phyloP scores from a whole-genome alignment of 2,797 vertebrate species.

The Anabacerthia variegaticeps region DNA sequence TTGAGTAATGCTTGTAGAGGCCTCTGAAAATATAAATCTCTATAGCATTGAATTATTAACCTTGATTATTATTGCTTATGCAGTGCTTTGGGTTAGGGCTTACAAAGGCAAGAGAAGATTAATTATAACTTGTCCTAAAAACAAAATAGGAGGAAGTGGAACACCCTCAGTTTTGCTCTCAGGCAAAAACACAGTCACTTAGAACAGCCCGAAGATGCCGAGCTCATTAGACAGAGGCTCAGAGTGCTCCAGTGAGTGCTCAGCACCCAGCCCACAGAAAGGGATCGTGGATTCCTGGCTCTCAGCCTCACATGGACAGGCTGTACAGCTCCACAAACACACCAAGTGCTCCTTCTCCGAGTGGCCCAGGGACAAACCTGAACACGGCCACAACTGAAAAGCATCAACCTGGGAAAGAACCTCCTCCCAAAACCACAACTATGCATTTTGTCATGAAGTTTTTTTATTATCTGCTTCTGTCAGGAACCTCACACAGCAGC shows the following conservation, averaged over 20 bases:
- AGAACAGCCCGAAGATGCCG: not conserved
- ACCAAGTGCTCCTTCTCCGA: not conserved
- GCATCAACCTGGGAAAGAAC: not conserved
- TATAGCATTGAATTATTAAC: not conserved
- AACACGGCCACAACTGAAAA: not conserved
- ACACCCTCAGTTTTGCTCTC: not conserved
- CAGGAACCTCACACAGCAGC: not conserved
- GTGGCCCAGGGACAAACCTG: not conserved
- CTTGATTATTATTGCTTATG: not conserved
- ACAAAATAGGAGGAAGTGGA: not conserved
- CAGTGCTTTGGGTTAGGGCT: not conserved
- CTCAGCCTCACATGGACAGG: not conserved
- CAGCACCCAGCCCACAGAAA: not conserved
- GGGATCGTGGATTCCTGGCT: not conserved
- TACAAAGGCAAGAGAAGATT: not conserved
- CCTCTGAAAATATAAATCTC: not conserved
- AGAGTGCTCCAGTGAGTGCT: not conserved
- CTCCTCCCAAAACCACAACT: not conserved
- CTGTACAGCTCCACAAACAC: not conserved
- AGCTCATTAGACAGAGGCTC: not conserved
- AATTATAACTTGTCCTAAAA: conserved; percentile 5
- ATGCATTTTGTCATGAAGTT: not conserved
- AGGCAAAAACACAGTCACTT: not conserved
- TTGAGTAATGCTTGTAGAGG: not conserved
- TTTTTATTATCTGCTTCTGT: not conserved